A percentile compares a stretch with the other conserved stretches of the same genome.
Conservation (phyloP, 2,888 invertebrate species). For the Busseola fusca region DNA sequence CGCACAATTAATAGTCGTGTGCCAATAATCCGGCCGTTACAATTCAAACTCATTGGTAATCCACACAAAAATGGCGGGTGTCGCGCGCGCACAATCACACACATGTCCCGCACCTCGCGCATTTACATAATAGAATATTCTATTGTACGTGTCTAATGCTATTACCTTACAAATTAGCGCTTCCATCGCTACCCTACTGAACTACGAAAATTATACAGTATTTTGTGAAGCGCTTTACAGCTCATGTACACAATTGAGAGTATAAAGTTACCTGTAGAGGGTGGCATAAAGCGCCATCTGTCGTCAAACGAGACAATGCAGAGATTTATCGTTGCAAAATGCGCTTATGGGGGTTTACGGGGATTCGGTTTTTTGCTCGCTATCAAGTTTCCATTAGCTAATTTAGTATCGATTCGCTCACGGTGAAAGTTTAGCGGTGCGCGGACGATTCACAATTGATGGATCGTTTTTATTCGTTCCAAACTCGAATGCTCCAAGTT, state of each 20-base stretch:
- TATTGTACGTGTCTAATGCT: slow-evolving; percentile 84
- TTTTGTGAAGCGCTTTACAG: slow-evolving; percentile 66
- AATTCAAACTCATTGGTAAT: slow-evolving; percentile 74
- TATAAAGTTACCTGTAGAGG: slow-evolving; percentile 84
- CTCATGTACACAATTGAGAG: slow-evolving; percentile 55
- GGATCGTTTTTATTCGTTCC: slow-evolving; percentile 85
- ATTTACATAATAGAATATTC: slow-evolving; percentile 84
- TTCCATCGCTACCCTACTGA: slow-evolving; percentile 51
- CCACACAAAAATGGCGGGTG: slow-evolving; percentile 72
- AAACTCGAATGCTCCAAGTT: slow-evolving; percentile 79
- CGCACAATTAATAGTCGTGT: slow-evolving; percentile 52
- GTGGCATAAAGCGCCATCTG: slow-evolving; percentile 81
- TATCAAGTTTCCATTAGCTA: slow-evolving; percentile 89
- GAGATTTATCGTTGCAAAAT: slow-evolving; percentile 86
- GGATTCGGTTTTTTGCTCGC: slow-evolving; percentile 84
- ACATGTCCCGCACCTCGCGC: slow-evolving; percentile 72
- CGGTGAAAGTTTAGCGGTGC: slow-evolving; percentile 77
- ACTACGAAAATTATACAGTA: slow-evolving; percentile 14
- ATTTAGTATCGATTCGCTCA: slow-evolving; percentile 83
- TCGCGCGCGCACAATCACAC: slow-evolving; percentile 77
- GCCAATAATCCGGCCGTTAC: slow-evolving; percentile 75
- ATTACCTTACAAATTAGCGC: slow-evolving; percentile 72
- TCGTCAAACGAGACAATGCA: slow-evolving; percentile 79
- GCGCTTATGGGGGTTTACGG: slow-evolving; percentile 81
- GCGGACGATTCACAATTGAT: slow-evolving; percentile 79